phyloP scores from a whole-genome alignment of 1,140 invertebrate species.

The Nautilus pompilius region DNA sequence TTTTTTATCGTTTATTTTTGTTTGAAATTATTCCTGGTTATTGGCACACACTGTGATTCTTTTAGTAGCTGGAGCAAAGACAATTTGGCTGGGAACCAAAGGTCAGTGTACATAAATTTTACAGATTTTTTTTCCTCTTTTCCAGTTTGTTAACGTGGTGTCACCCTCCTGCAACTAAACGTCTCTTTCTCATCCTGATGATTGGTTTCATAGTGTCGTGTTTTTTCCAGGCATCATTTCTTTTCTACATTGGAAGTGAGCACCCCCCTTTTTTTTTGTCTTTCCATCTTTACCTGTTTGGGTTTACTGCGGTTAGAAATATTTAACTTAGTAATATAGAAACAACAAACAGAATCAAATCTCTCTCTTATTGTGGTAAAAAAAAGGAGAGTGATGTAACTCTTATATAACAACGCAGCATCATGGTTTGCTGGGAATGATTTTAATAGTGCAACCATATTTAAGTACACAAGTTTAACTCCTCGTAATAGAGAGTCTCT shows the following conservation, averaged over 20 bases:
- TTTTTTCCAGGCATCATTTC: conserved; percentile 31
- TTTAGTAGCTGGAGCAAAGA: too few species aligned
- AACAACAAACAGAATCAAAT: too few species aligned
- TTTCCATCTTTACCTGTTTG: background rate
- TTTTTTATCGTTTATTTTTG: background rate
- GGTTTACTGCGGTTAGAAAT: background rate
- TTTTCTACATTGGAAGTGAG: conserved; percentile 38
- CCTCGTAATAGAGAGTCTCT: too few species aligned
- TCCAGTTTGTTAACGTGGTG: conserved; percentile 53
- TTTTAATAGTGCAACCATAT: too few species aligned
- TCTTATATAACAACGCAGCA: too few species aligned
- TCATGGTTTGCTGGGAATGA: too few species aligned
- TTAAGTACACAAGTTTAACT: too few species aligned
- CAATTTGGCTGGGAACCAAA: too few species aligned
- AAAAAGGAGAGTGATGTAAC: too few species aligned
- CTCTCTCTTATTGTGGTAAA: too few species aligned
- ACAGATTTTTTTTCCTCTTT: conserved; percentile 12
- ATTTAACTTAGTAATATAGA: background rate
- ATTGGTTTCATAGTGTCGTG: conserved; percentile 35
- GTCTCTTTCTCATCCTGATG: conserved; percentile 41
- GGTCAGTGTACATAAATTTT: too few species aligned
- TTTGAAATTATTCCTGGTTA: background rate
- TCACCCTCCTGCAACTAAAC: conserved; percentile 44
- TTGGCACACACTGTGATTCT: background rate
- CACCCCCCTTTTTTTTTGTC: conserved; percentile 12